phyloP scores from a whole-genome alignment of 2,797 vertebrate genomes.

The Ptychobarbus kaznakovi region DNA sequence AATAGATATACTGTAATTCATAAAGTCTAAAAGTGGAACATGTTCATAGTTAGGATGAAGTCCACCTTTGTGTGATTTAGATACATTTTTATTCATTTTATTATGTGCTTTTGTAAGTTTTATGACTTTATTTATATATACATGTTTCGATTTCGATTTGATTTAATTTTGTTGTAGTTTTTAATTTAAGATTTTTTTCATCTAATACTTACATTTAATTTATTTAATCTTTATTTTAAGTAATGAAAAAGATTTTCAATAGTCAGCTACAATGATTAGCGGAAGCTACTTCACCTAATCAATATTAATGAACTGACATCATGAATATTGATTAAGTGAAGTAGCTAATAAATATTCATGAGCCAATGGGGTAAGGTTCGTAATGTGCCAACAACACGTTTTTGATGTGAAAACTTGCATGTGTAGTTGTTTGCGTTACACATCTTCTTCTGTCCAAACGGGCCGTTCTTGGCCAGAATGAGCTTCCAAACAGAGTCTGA shows the following conservation, averaged over 20 bases:
- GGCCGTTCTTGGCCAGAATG: background rate
- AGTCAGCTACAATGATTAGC: background rate
- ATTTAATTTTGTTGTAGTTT: background rate
- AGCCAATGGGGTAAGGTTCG: background rate
- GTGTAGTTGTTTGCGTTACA: background rate
- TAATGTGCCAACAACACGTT: background rate
- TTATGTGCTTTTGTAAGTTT: background rate
- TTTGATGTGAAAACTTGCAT: background rate
- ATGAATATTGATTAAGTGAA: slow-evolving; percentile 22
- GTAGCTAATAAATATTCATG: slow-evolving; percentile 1
- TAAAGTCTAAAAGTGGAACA: too few species aligned
- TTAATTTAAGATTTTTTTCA: background rate
- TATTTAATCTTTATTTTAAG: background rate
- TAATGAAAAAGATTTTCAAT: background rate
- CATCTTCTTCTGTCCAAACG: background rate
- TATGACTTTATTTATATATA: background rate
- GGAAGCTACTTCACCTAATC: background rate
- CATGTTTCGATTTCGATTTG: background rate
- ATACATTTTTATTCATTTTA: too few species aligned
- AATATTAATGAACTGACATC: background rate
- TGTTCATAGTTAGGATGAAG: background rate
- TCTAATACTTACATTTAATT: background rate
- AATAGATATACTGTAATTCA: too few species aligned
- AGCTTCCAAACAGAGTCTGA: background rate
- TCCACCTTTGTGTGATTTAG: background rate